Base-by-base conservation (phyloP, 2,113 vertebrate genomes). In the Lucifuga dentata region DNA sequence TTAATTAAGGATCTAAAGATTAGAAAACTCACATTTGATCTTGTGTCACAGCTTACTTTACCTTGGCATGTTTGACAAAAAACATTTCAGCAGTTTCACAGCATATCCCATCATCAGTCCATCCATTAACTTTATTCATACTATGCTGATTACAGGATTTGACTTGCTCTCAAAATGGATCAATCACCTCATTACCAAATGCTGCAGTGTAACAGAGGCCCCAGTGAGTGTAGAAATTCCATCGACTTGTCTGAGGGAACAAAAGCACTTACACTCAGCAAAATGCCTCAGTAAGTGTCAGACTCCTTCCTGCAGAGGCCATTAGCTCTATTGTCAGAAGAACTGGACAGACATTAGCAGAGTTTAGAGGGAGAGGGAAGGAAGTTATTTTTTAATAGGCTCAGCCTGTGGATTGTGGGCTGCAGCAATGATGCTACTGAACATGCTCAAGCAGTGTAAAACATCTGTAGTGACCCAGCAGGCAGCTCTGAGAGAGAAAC, bases 291-390 rank as follows among this genome's bases (percentile, higher is more conserved):
- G n/a, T n/a, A n/a, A n/a, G n/a, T n/a, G n/a, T 59, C 38, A 13
- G 44, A 68, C 49, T 70, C 51, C 52, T 76, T 74, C 74, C 75
- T 65, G 60, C 17, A 32, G 79, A 83, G 75, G 65, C 74, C 59
- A 88, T 86, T 86, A 88, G 43, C 77, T 79, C 51, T 40, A 16
- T 81, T 83, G 89, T 91, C 83, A 83, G 71, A 75, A 32, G 23
- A 29, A 76, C 53, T 52, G 46, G 48, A 68, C 73, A 73, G 68
- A 61, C 43, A 76, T 76, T 46, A 84, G 56, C 45, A 51, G 73
- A 49, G 66, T 40, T 46, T 52, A 56, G 38, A n/a, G n/a, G n/a
- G n/a, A n/a, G n/a, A n/a, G n/a, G n/a, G n/a, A n/a, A n/a, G n/a
- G n/a, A n/a, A n/a, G n/a, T n/a, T n/a, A 46, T 68, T 73, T 46